These are phyloP conservation scores for Achlya flavicornis DNA, from an alignment of 2,888 invertebrate genomes.

Conservation along the genomic window DNA sequence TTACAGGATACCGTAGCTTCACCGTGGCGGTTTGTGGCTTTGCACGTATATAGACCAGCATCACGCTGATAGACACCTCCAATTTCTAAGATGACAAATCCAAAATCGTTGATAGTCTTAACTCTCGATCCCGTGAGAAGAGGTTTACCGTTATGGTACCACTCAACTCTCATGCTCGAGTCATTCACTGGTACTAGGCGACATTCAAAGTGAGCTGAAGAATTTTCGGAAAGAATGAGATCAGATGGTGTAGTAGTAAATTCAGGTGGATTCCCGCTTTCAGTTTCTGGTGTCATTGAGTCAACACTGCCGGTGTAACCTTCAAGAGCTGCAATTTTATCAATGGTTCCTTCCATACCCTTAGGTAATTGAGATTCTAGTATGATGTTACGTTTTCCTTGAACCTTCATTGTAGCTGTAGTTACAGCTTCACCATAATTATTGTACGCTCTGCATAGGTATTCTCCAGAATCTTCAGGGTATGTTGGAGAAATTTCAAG, in stretches of 20 bases:
- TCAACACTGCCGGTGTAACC: constrained; percentile 90
- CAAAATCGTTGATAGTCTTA: constrained; percentile 98
- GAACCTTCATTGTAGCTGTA: constrained; percentile 93
- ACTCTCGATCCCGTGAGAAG: constrained; percentile 95
- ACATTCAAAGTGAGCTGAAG: constrained; percentile 96
- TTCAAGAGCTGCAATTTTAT: constrained; percentile 95
- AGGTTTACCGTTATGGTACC: constrained; percentile 98
- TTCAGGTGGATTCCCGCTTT: constrained; percentile 94
- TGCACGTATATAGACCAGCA: constrained; percentile 95
- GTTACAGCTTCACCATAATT: constrained; percentile 96
- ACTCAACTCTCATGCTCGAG: constrained; percentile 96
- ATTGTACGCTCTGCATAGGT: constrained; percentile 93
- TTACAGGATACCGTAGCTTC: constrained; percentile 95
- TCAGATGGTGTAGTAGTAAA: constrained; percentile 95
- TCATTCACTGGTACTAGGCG: constrained; percentile 94
- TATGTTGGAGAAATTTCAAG: constrained; percentile 98
- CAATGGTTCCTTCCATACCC: constrained; percentile 96
- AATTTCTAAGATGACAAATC: constrained; percentile 98
- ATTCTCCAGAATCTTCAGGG: constrained; percentile 97
- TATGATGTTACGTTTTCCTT: constrained; percentile 95
- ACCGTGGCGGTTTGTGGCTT: constrained; percentile 95
- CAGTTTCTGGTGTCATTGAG: constrained; percentile 89
- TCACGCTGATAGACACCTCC: constrained; percentile 97
- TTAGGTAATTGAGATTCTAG: constrained; percentile 95
- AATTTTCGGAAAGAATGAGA: constrained; percentile 92